phyloP scores from a whole-genome alignment of 2,888 invertebrate genomes.

The Ectemnius cavifrons region DNA sequence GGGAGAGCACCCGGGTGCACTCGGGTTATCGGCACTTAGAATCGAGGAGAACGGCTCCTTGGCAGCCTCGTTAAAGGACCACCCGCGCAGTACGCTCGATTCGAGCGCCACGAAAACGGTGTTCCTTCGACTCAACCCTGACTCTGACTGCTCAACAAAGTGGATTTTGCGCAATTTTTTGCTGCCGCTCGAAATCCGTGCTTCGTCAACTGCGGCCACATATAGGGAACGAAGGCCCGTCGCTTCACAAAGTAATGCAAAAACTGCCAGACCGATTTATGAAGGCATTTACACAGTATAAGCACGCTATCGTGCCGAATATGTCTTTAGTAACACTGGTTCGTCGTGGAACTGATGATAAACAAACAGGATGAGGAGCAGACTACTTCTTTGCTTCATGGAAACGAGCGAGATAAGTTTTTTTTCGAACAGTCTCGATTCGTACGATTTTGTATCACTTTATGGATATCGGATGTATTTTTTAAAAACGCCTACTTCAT shows the following conservation, averaged over 20 bases:
- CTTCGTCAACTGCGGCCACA: not conserved
- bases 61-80: constrained; percentile 44
- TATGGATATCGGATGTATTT: no score
- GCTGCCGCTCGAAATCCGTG: not conserved
- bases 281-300: not conserved
- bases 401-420: not conserved
- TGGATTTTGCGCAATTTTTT: constrained; percentile 27
- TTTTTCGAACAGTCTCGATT: not conserved
- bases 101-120: constrained; percentile 21
- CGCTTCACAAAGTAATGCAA: not conserved
- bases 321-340: not conserved
- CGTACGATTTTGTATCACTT: no score
- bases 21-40: constrained; percentile 37
- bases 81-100: constrained; percentile 24
- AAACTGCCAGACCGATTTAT: constrained; percentile 5
- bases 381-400: not conserved
- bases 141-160: constrained; percentile 14
- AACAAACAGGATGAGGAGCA: not conserved
- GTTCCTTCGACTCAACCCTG: constrained; percentile 12
- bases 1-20: constrained; percentile 10
- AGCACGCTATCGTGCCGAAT: not conserved
- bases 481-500: no score
- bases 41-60: constrained; percentile 33
- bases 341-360: not conserved
- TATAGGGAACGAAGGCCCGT: not conserved